phyloP scores from a whole-genome alignment of 2,888 invertebrate species.

The Mesorhabditis sp. region DNA sequence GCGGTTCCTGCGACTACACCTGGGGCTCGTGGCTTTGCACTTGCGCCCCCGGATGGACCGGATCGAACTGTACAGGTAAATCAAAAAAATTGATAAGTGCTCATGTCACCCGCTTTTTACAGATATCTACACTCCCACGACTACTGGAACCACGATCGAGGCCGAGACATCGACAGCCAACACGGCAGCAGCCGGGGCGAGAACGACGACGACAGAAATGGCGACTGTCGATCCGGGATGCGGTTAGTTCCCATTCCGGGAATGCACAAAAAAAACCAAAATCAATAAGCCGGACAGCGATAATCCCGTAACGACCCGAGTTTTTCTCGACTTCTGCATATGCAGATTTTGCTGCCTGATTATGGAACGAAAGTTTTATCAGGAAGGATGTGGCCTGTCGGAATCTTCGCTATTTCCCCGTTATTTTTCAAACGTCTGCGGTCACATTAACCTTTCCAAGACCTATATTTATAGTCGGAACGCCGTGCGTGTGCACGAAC shows the following conservation, averaged over 20 bases:
- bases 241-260: not conserved
- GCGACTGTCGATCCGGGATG: not conserved
- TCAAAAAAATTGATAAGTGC: not conserved
- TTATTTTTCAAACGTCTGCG: too few species aligned
- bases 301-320: too few species aligned
- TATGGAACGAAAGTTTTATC: too few species aligned
- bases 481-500: constrained; percentile 1
- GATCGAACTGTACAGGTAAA: constrained; percentile 2
- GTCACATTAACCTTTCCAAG: too few species aligned
- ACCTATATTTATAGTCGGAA: not conserved
- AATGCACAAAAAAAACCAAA: too few species aligned
- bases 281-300: too few species aligned
- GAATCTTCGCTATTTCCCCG: too few species aligned
- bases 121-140: not conserved
- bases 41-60: not conserved
- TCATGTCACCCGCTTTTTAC: not conserved
- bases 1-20: not conserved
- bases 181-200: not conserved
- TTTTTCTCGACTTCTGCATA: too few species aligned
- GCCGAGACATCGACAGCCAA: not conserved
- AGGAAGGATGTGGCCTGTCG: too few species aligned
- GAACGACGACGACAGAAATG: not conserved
- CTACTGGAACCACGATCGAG: not conserved
- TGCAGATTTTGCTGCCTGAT: too few species aligned
- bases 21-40: not conserved